Evolutionary conservation across 1,140 invertebrate genomes (phyloP), one percentile per base, ranked within the genome.

Genomic region (Hyles vespertilio): DNA sequence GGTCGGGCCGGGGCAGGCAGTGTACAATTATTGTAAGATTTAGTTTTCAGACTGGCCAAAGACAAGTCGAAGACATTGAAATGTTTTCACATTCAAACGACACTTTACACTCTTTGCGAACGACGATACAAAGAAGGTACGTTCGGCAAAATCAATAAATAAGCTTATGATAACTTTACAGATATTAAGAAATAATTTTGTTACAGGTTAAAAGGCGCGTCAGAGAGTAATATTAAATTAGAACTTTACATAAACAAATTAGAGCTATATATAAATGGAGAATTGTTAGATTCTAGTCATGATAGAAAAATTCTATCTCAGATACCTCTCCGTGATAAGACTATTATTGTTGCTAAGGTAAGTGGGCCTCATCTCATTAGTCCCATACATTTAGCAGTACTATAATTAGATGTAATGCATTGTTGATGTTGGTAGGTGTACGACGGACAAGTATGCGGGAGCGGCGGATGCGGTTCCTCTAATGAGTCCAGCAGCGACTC

Each of bases 51-150:
- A 97, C 94, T 88, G 96, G 96, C 68, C 96, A 95, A 67, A 91
- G 97, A 60, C 96, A 96, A 81, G 93, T 96, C 32, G 98, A 99
- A 67, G 98, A 99, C 80, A 92, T 98, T 69, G 97, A 99, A 82
- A 89, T 99, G 48, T 95, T 93, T 76, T 98, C 97, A 49, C 98
- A 99, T 88, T 95, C 94, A 51, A 98, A 99, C 82, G 98, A 99
- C 79, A 98, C 97, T 3, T 89, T 98, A 58, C 94, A 94, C 58
- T 94, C 95, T 48, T 89, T 98, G 56, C 91, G 96, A 59, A 59
- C 78, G 32, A 75, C 76, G 3, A 79, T 90, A 55, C 87, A 89
- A 67, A 86, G 82, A 65, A 89, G 85, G 89, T 89, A 56, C 5
- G 9, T 40, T 53, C 0, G 22, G 34, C n/a, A 43, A 3, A 53